These are phyloP conservation scores for Neolamprologus longior DNA, from an alignment of 2,113 vertebrate species.

Conservation along the genomic window DNA sequence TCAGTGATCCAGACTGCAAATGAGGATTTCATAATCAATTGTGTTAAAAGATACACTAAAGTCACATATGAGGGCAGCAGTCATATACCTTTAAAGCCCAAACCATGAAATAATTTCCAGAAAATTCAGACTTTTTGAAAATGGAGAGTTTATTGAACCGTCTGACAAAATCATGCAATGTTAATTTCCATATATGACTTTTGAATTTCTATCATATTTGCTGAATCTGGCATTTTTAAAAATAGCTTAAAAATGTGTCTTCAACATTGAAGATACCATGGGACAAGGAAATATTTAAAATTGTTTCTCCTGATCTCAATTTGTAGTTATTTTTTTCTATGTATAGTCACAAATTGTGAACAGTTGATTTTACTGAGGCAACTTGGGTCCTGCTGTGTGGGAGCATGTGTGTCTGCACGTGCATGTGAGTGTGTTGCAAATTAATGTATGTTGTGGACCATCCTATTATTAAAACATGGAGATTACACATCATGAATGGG, in stretches of 20 bases:
- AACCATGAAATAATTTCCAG: neutral
- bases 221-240: neutral
- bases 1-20: too few species aligned
- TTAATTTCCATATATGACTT: neutral
- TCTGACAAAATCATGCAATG: neutral
- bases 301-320: neutral
- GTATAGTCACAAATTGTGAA: neutral
- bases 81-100: neutral
- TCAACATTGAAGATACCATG: neutral
- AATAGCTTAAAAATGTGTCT: neutral
- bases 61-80: neutral
- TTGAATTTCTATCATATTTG: neutral
- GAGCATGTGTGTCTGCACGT: neutral
- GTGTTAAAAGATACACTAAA: neutral
- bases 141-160: neutral
- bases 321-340: neutral
- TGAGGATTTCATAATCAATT: neutral
- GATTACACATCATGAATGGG: constrained; percentile 37
- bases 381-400: neutral
- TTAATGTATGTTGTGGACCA: constrained; percentile 21
- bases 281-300: neutral
- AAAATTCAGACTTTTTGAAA: neutral
- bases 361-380: neutral
- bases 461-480: constrained; percentile 47
- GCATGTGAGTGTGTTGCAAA: neutral